Base-by-base conservation (phyloP, 2,113 vertebrate genomes). In the Corvus moneduloides region DNA sequence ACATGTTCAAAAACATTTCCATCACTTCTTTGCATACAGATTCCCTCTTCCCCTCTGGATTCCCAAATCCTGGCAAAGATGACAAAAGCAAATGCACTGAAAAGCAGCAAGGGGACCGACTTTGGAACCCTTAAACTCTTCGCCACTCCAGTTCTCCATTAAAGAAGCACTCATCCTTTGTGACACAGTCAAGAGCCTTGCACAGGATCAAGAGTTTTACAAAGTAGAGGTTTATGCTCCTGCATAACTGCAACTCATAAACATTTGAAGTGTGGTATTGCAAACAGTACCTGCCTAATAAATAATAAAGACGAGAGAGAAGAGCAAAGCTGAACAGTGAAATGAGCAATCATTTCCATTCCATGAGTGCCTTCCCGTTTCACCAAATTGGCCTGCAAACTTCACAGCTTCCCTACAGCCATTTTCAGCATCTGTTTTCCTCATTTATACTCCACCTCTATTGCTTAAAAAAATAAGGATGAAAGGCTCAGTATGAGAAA, bases 331-430 rank as follows among this genome's bases (percentile, higher is more conserved):
- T 64, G 21, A 91, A 49, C 33, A 83, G 22, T 49, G 71, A 87
- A 94, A 93, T 39, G 54, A 90, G 51, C 23, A 66, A 89, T 79
- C 43, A 89, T 89, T 95, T 91, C 75, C 39, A 58, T 69, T 89
- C n/a, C 19, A 10, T 44, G 28, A 80, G 10, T 41, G 52, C 30
- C 58, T 94, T 95, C 30, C 18, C 2, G 1, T 66, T 76, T 82
- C 67, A 89, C 14, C 33, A 69, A 94, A 93, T 0, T 43, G 30
- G 46, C 51, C 54, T 0, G 0, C 43, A 91, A 63, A 84, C 35
- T 75, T 74, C 48, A 51, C 18, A 30, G 17, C 46, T 78, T 84
- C 46, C 66, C 49, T 62, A 46, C 3, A 76, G n/a, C n/a, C n/a
- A 52, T 23, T 33, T 48, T 41, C 58, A 88, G 55, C 28, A 56